Conservation (phyloP, 2,797 vertebrate genomes). For the Anniella stebbinsi region DNA sequence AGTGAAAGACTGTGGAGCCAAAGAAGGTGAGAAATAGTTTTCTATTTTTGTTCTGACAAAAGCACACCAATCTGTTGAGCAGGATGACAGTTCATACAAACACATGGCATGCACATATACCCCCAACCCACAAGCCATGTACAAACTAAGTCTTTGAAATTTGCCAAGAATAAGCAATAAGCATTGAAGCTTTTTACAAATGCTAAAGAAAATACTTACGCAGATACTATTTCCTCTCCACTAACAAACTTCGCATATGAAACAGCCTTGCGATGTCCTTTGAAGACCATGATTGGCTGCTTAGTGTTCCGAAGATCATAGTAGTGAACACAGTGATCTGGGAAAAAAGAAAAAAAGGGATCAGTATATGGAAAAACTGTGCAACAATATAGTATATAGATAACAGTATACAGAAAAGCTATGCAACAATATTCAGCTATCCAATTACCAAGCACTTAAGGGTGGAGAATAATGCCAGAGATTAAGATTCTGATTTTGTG, state of each 20-base stretch:
- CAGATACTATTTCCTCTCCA: constrained; percentile 98
- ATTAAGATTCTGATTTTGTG: not conserved
- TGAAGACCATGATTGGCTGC: constrained; percentile 99
- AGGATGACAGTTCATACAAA: constrained; percentile 41
- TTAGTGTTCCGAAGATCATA: constrained; percentile 99
- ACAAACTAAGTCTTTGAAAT: constrained; percentile 9
- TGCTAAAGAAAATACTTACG: constrained; percentile 85
- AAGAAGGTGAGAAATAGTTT: not conserved
- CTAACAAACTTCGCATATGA: constrained; percentile 99
- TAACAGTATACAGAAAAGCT: not conserved
- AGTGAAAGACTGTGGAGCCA: constrained; percentile 25
- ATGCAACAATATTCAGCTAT: not conserved
- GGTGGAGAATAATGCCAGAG: not conserved
- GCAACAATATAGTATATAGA: not conserved
- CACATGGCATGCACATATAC: not conserved
- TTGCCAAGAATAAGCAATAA: rapidly evolving
- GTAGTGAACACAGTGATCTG: constrained; percentile 99
- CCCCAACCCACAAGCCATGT: rapidly evolving
- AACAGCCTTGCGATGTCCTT: constrained; percentile 97
- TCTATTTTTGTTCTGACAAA: constrained; percentile 45
- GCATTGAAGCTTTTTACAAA: not conserved
- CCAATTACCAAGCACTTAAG: not conserved
- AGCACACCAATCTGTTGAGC: constrained; percentile 30
- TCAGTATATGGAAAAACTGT: not conserved
- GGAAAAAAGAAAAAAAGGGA: not conserved